A percentile compares a stretch with the other conserved stretches of the same genome.
These are phyloP conservation scores for Galaxea fascicularis DNA, from an alignment of 92 coral and sea anemone species.

Conservation along the genomic window DNA sequence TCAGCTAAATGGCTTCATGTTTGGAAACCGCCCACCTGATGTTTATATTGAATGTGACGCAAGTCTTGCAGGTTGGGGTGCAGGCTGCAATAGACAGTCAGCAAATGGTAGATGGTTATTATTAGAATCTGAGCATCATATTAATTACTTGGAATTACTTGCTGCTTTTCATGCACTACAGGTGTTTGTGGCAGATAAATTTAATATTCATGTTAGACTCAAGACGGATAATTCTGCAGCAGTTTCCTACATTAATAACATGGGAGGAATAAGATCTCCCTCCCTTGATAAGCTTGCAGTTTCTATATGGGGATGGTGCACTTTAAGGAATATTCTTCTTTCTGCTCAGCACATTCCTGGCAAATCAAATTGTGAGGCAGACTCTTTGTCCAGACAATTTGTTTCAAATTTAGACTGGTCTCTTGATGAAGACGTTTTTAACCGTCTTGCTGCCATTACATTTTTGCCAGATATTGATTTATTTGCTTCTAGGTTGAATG, in stretches of 20 bases:
- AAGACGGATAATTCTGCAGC: conserved; percentile 45
- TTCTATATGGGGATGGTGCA: conserved; percentile 64
- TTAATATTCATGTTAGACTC: conserved; percentile 25
- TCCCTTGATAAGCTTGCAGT: conserved; percentile 19
- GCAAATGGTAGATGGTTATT: conserved; percentile 41
- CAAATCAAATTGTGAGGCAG: conserved; percentile 25
- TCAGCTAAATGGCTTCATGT: conserved; percentile 32
- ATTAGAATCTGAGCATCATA: conserved; percentile 35
- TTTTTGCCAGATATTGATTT: conserved; percentile 55
- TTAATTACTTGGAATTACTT: conserved; percentile 45
- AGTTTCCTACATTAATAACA: conserved; percentile 38
- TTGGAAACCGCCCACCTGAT: conserved; percentile 15
- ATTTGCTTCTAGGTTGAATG: conserved; percentile 60
- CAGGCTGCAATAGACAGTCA: conserved; percentile 18
- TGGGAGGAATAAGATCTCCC: conserved; percentile 46
- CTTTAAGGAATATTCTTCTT: conserved; percentile 28
- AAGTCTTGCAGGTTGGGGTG: conserved; percentile 65
- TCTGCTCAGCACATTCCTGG: conserved; percentile 63
- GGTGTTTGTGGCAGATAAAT: conserved; percentile 1
- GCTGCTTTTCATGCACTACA: conserved; percentile 51
- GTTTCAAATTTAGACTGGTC: conserved; percentile 34
- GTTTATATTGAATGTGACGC: conserved; percentile 58
- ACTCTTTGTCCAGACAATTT: conserved; percentile 37
- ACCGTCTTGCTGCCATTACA: not conserved
- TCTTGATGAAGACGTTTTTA: conserved; percentile 25